Percentiles rank a stretch among this genome's conserved stretches.
Evolutionary conservation across 37 sponge, comb jelly and placozoan genomes (phyloP).

Genomic region (Spongilla lacustris): DNA sequence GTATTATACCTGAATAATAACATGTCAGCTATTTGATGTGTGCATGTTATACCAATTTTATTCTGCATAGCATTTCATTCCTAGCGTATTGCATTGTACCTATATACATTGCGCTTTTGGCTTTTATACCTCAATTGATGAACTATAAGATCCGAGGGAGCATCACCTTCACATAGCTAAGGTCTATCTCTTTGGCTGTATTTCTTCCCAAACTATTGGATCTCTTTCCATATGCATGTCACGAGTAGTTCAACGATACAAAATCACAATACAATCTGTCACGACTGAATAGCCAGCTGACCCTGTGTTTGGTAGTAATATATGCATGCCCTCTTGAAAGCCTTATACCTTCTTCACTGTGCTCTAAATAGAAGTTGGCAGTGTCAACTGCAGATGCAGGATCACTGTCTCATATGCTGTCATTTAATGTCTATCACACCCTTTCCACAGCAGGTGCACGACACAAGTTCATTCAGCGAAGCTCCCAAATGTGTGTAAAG

Average conservation of each 20-base stretch:
- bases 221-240: slow-evolving; percentile 13
- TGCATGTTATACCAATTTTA: not conserved
- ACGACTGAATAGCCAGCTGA: slow-evolving; percentile 31
- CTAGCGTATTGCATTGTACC: not conserved
- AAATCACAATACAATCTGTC: slow-evolving; percentile 26
- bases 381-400: not conserved
- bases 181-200: slow-evolving; percentile 8
- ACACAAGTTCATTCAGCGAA: slow-evolving; percentile 31
- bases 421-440: slow-evolving; percentile 54
- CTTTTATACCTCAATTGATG: no score
- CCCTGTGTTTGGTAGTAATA: slow-evolving; percentile 47
- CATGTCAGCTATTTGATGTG: no score
- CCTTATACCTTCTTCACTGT: not conserved
- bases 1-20: not conserved
- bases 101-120: not conserved
- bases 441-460: slow-evolving; percentile 37
- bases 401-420: slow-evolving; percentile 5
- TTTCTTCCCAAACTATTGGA: not conserved
- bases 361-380: not conserved
- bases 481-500: slow-evolving; percentile 49
- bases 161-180: not conserved
- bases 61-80: not conserved
- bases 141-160: no score
- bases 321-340: slow-evolving; percentile 5
- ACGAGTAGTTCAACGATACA: slow-evolving; percentile 33